Evolutionary conservation across 1,140 invertebrate species (phyloP), one percentile per base, ranked within the genome.

Genomic region (Drosophila takahashii): DNA sequence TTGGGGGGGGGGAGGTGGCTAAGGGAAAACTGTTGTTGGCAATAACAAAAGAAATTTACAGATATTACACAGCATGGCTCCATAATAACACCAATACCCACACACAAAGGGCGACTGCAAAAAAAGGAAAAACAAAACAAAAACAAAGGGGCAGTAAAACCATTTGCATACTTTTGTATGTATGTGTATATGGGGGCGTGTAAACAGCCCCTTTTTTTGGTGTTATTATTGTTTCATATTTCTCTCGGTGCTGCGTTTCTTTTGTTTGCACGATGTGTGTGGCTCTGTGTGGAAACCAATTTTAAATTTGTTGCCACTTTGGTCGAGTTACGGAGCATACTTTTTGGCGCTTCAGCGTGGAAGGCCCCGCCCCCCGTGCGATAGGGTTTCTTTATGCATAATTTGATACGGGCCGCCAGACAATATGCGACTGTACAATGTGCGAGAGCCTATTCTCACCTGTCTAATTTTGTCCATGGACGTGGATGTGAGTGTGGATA

Each of bases 11-110:
- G 9, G 4, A 16, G 18, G 45, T 36, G 44, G 22, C 15, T 37
- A 36, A 29, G 29, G 59, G 57, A 83, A 79, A 89, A 89, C 80
- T 80, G 85, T 90, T 89, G 84, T 89, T 90, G 84, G 85, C 80
- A 80, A 89, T 84, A 89, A 89, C 84, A 90, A 89, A 89, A 89
- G 84, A 89, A 89, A 89, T 89, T 89, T 89, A 89, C 84, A 89
- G 84, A 89, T 89, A 89, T 89, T 89, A 89, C 84, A 89, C 84
- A 89, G 84, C 84, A 89, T 90, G 84, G 84, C 77, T 89, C 84
- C 84, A 89, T 85, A 87, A 84, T 89, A 87, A 84, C 77, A 89
- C 84, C 84, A 83, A 89, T 87, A 87, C 84, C 47, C 73, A 52
- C 67, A 45, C 64, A 54, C 64, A 61, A 27, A 57, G 13, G 48